Evolutionary conservation across 2,888 invertebrate genomes (phyloP), one percentile per base, ranked within the genome.

Genomic region (Pyrrhia umbra): DNA sequence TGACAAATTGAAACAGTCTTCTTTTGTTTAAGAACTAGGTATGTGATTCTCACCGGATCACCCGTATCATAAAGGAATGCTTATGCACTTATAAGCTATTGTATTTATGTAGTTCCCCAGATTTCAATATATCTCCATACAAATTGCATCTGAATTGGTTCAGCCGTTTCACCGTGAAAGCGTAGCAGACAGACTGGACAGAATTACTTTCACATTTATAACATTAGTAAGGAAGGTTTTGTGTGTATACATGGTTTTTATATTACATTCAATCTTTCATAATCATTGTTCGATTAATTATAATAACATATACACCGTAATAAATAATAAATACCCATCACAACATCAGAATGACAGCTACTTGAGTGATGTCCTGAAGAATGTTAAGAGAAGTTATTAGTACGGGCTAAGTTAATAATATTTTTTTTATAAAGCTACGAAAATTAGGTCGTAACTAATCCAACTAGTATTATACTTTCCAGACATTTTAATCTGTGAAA

Each of bases 391-490:
- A 49, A 69, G 37, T 27, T 60, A 70, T 63, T 71, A 64, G 39
- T 54, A 54, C 45, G 64, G 18, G 2, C 43, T 18, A 68, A 71
- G 45, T 56, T 55, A 21, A n/a, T 34, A 8, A 27, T 3, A 20
- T 1, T 71, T 66, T 72, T 68, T 64, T 23, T 42, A 56, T 51
- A 45, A 65, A 51, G 18, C 34, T 27, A 46, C 18, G 50, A 72
- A 54, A 49, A 64, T 63, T 64, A 18, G 21, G 15, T 25, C 16
- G n/a, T 34, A 51, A 43, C 70, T 51, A 20, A 63, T 40, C 30
- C 30, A 50, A 34, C 49, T 23, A 27, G 55, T 47, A 56, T 56
- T 37, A n/a, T 30, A 71, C 50, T 68, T 66, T 59, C 18, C 4
- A 5, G 67, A 49, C 25, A 46, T 59, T 42, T 6, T 51, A 34